Evolutionary conservation across 2,797 vertebrate genomes (phyloP).

Genomic region (Platalea minor): DNA sequence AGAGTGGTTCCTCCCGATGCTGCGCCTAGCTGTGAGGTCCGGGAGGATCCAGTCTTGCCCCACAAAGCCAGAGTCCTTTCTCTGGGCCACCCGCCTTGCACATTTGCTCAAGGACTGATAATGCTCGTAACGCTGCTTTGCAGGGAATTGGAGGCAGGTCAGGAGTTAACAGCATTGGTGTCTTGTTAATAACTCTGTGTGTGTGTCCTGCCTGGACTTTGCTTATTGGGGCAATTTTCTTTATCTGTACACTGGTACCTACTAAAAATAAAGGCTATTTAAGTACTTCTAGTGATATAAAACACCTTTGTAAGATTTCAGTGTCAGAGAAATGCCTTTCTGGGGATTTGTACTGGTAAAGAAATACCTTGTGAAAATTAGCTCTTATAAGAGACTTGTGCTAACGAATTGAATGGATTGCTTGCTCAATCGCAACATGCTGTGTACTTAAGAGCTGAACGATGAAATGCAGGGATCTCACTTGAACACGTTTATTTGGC

Average conservation of each 20-base stretch:
- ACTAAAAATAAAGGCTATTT: constrained; percentile 8
- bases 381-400: not conserved
- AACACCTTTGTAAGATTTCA: not conserved
- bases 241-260: not conserved
- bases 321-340: not conserved
- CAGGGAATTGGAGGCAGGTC: not conserved
- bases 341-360: not conserved
- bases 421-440: not conserved
- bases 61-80: not conserved
- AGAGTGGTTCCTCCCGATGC: not conserved
- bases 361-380: not conserved
- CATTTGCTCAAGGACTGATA: not conserved
- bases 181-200: not conserved
- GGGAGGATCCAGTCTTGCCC: not conserved
- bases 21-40: not conserved
- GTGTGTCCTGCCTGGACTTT: not conserved
- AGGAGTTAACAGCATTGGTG: not conserved
- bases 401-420: not conserved
- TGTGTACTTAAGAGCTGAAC: not conserved
- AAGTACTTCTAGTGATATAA: not conserved
- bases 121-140: not conserved
- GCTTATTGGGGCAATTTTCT: not conserved
- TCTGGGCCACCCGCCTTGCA: not conserved
- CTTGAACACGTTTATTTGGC: not conserved
- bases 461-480: not conserved